phyloP scores from a whole-genome alignment of 1,140 invertebrate species.

The Potamilus streckersoni region DNA sequence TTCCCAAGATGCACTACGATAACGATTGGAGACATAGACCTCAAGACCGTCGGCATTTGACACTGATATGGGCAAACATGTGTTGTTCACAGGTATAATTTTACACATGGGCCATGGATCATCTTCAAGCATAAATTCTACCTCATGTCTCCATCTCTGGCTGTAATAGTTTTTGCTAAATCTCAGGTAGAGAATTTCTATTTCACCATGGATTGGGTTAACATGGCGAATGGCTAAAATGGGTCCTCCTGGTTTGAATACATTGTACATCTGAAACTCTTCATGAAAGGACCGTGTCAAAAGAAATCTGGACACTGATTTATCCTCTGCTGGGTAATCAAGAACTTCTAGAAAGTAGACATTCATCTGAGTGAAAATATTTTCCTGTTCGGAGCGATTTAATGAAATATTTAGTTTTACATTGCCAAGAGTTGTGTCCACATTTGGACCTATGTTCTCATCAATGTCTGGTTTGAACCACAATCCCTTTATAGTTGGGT shows the following conservation, averaged over 20 bases:
- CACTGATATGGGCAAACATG: slow-evolving; percentile 19
- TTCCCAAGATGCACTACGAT: slow-evolving; percentile 39
- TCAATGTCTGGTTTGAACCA: slow-evolving; percentile 45
- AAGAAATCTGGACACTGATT: slow-evolving; percentile 44
- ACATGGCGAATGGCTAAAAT: slow-evolving; percentile 28
- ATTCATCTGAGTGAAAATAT: slow-evolving; percentile 42
- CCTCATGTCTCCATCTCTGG: slow-evolving; percentile 39
- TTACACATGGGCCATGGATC: slow-evolving; percentile 46
- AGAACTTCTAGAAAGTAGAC: slow-evolving; percentile 47
- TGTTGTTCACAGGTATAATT: slow-evolving; percentile 34
- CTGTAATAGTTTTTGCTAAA: slow-evolving; percentile 37
- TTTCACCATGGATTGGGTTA: slow-evolving; percentile 11
- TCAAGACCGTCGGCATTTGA: slow-evolving; percentile 9
- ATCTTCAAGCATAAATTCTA: slow-evolving; percentile 47
- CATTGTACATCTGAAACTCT: slow-evolving; percentile 38
- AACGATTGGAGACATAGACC: slow-evolving; percentile 25
- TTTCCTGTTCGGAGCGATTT: slow-evolving; percentile 33
- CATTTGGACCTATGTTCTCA: slow-evolving; percentile 33
- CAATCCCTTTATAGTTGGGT: slow-evolving; percentile 40
- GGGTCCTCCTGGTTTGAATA: slow-evolving; percentile 41
- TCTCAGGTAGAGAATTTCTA: slow-evolving; percentile 34
- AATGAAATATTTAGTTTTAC: slow-evolving; percentile 41
- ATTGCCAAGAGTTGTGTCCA: slow-evolving; percentile 35
- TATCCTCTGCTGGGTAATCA: slow-evolving; percentile 44
- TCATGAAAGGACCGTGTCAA: slow-evolving; percentile 35